Conservation (phyloP, 2,797 vertebrate genomes). For the Mus spretus region DNA sequence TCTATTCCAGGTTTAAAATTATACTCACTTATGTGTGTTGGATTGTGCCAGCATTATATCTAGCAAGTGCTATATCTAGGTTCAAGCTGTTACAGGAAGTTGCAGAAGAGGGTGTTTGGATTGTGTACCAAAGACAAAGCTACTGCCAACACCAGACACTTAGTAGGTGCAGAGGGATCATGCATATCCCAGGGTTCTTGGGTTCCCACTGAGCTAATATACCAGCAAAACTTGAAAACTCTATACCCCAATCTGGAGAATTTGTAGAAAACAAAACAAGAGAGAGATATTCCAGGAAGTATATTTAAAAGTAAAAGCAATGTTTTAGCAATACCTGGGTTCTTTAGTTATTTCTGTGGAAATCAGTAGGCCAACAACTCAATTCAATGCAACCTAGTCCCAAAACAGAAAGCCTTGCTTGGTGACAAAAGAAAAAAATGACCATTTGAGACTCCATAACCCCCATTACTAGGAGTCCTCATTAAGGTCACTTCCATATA, state of each 20-base stretch:
- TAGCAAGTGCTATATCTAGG: not conserved
- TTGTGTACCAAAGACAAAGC: not conserved
- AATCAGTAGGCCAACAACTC: not conserved
- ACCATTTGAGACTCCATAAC: not conserved
- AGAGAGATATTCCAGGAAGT: not conserved
- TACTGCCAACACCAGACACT: not conserved
- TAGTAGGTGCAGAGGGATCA: not conserved
- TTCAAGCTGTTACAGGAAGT: not conserved
- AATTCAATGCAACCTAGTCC: not conserved
- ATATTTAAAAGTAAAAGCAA: not conserved
- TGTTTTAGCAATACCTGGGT: not conserved
- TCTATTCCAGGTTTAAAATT: not conserved
- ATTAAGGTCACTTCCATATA: not conserved
- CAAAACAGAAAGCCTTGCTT: not conserved
- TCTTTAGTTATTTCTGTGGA: not conserved
- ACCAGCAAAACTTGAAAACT: accelerated
- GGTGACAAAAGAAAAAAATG: not conserved
- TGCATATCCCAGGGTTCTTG: not conserved
- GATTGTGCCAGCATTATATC: not conserved
- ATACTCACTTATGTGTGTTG: not conserved
- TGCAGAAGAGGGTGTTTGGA: not conserved
- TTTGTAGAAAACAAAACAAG: not conserved
- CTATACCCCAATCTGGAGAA: not conserved
- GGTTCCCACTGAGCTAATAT: not conserved
- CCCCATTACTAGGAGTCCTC: not conserved